Conservation (phyloP, 1,140 invertebrate species). For the Drosophila parabipectinata region DNA sequence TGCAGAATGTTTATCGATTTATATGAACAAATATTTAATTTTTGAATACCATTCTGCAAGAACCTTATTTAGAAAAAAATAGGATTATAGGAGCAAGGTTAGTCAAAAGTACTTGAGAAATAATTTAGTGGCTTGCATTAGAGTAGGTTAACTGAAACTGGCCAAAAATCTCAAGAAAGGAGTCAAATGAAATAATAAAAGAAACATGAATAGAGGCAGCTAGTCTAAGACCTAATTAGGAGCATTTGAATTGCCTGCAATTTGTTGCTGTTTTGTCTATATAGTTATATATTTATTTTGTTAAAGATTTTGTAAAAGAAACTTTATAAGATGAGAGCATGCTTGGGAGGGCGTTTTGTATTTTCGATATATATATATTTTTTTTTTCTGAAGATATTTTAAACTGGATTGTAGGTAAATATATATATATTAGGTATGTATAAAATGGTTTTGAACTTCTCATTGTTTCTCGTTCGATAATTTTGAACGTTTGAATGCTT, state of each 20-base stretch:
- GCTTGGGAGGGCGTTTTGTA: constrained; percentile 81
- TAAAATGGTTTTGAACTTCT: constrained; percentile 41
- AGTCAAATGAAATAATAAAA: constrained; percentile 34
- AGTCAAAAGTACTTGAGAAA: constrained; percentile 35
- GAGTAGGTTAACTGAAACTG: constrained; percentile 31
- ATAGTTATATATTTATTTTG: constrained; percentile 37
- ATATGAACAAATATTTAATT: not conserved
- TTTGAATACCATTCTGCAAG: constrained; percentile 15
- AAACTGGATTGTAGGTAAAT: constrained; percentile 33
- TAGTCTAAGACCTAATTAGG: constrained; percentile 64
- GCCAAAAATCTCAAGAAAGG: constrained; percentile 39
- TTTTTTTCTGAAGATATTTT: constrained; percentile 26
- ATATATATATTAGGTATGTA: constrained; percentile 41
- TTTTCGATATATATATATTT: constrained; percentile 50
- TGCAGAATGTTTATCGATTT: constrained; percentile 10
- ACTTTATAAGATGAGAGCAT: constrained; percentile 81
- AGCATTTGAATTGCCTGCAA: constrained; percentile 46
- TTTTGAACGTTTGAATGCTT: constrained; percentile 32
- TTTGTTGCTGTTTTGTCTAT: constrained; percentile 37
- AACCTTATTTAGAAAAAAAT: not conserved
- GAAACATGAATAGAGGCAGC: constrained; percentile 29
- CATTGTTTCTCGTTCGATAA: constrained; percentile 23
- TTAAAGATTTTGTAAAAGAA: constrained; percentile 63
- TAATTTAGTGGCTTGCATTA: constrained; percentile 31
- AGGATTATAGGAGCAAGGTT: constrained; percentile 10